Conservation (phyloP, 2,797 vertebrate genomes). For the Staurois parvus region DNA sequence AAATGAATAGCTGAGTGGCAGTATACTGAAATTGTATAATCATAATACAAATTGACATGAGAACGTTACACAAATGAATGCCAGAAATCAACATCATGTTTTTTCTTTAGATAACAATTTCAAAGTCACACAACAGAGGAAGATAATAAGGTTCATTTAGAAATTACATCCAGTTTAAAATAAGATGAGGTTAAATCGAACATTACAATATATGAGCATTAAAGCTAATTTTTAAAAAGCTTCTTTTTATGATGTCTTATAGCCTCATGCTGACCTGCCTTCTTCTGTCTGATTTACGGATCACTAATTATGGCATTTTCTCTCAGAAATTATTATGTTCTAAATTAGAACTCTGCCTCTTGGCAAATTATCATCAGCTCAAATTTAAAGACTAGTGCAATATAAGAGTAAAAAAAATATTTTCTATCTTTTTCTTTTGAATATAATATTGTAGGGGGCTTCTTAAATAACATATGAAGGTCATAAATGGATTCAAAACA, state of each 20-base stretch:
- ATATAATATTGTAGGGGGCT: not conserved
- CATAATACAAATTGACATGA: constrained; percentile 16
- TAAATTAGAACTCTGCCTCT: constrained; percentile 74
- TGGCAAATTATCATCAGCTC: constrained; percentile 70
- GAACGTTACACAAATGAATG: not conserved
- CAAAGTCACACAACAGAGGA: not conserved
- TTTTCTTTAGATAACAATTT: not conserved
- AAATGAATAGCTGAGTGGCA: constrained; percentile 7
- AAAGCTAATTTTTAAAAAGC: not conserved
- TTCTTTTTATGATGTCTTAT: constrained; percentile 34
- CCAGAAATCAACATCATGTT: not conserved
- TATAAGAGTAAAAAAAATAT: not conserved
- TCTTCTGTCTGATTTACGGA: constrained; percentile 66
- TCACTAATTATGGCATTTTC: constrained; percentile 80
- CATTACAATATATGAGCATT: constrained; percentile 2
- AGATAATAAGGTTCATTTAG: not conserved
- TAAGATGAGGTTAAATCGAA: not conserved
- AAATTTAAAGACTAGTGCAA: constrained; percentile 12
- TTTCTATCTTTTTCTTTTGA: not conserved
- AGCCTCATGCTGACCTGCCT: constrained; percentile 20
- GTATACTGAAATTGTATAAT: not conserved
- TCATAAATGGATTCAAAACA: no score
- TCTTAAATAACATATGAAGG: no score
- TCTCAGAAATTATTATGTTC: constrained; percentile 70
- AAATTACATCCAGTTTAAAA: not conserved